Percentiles rank a stretch among this genome's conserved stretches.
These are phyloP conservation scores for Archilochus colubris DNA, from an alignment of 2,113 vertebrate genomes.

Conservation along the genomic window DNA sequence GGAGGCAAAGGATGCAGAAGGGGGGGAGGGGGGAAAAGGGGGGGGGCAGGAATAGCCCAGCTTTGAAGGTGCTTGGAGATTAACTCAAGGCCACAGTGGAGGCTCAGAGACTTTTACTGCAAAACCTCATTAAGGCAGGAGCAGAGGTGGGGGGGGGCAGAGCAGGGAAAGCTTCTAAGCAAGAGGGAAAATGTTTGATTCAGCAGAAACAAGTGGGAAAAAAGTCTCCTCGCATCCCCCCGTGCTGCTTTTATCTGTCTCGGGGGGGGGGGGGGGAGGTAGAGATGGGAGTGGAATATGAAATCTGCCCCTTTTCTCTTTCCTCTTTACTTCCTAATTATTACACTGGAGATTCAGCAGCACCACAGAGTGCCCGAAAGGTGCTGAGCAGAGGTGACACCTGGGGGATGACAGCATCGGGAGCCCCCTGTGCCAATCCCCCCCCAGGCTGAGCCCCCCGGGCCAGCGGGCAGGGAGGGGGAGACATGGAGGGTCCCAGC, in stretches of 20 bases:
- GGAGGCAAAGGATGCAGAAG: neutral
- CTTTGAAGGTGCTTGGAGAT: slow-evolving; percentile 69
- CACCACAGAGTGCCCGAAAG: neutral
- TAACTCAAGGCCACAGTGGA: slow-evolving; percentile 58
- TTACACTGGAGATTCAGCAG: slow-evolving; percentile 40
- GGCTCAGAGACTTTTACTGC: slow-evolving; percentile 49
- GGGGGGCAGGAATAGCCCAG: neutral
- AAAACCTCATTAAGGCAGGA: slow-evolving; percentile 58
- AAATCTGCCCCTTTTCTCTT: slow-evolving; percentile 30
- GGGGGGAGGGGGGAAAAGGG: no score
- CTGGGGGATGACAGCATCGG: neutral
- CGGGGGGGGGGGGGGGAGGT: neutral
- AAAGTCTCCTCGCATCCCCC: neutral
- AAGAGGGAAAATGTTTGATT: slow-evolving; percentile 56
- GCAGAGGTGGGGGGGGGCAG: neutral
- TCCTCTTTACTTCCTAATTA: slow-evolving; percentile 64
- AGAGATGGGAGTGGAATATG: neutral
- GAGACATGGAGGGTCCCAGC: accelerated
- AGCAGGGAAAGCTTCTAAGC: slow-evolving; percentile 45
- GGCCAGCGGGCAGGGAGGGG: neutral
- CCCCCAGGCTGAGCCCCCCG: accelerated
- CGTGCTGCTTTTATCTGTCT: slow-evolving; percentile 54
- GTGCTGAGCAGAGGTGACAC: neutral
- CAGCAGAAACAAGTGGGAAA: slow-evolving; percentile 61
- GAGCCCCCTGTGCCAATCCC: neutral